phyloP scores from a whole-genome alignment of 2,888 invertebrate genomes.

The Agriopis marginaria region DNA sequence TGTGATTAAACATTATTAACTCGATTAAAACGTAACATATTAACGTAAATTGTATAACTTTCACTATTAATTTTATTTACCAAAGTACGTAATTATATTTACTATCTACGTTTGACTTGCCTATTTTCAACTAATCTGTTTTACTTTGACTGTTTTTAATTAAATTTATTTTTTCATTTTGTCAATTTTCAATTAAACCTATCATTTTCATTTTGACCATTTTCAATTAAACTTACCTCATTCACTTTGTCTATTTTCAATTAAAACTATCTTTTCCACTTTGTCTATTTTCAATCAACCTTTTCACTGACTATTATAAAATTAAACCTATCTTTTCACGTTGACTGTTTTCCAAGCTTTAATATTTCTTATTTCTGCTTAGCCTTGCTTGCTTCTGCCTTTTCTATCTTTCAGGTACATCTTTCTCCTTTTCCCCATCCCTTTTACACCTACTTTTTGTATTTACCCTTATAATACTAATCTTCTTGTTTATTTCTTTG shows the following conservation, averaged over 20 bases:
- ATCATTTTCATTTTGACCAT: constrained; percentile 19
- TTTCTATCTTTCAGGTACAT: constrained; percentile 38
- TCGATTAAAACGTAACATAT: constrained; percentile 10
- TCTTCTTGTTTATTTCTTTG: not conserved
- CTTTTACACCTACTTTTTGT: constrained; percentile 7
- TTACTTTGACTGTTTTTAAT: not conserved
- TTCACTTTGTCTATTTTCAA: not conserved
- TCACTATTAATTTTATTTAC: not conserved
- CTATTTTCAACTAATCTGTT: constrained; percentile 26
- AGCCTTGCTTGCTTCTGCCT: constrained; percentile 57
- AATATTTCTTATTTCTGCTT: constrained; percentile 55
- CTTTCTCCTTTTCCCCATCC: constrained; percentile 27
- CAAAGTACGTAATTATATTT: too few relatives aligned
- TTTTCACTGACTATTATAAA: not conserved
- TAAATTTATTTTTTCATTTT: constrained; percentile 28
- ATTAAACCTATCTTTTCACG: constrained; percentile 27
- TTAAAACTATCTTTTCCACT: constrained; percentile 29
- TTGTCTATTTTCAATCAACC: not conserved
- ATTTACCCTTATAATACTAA: constrained; percentile 2
- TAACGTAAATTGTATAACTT: not conserved
- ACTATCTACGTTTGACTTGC: not conserved
- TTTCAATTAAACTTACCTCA: constrained; percentile 31
- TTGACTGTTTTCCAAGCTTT: constrained; percentile 47
- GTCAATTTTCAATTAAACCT: constrained; percentile 1
- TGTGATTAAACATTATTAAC: constrained; percentile 42